These are phyloP conservation scores for Stomatorhinus ivindoensis DNA, from an alignment of 2,113 vertebrate genomes.

Conservation along the genomic window DNA sequence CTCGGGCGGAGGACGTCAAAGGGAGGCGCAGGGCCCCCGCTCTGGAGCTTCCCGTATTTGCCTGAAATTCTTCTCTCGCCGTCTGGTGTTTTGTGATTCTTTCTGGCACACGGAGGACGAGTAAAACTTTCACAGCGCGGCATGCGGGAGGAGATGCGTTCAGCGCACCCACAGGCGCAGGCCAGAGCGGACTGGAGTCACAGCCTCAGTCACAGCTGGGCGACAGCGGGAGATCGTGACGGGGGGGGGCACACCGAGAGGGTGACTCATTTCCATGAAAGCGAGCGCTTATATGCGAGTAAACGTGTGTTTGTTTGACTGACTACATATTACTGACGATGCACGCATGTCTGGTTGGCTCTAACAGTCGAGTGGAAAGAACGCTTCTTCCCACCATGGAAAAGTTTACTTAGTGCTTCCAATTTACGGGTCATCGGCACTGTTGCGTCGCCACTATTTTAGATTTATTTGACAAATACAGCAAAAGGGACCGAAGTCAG, in stretches of 20 bases:
- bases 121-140: not conserved
- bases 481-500: not conserved
- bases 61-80: not conserved
- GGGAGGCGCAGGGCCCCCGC: not conserved
- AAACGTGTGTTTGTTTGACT: not conserved
- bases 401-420: not conserved
- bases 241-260: not conserved
- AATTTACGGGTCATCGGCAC: not conserved
- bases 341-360: not conserved
- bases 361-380: not conserved
- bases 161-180: not conserved
- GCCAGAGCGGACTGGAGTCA: not conserved
- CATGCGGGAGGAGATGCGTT: not conserved
- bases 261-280: not conserved
- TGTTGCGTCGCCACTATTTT: not conserved
- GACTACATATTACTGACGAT: not conserved
- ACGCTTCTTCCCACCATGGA: not conserved
- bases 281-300: not conserved
- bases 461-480: not conserved
- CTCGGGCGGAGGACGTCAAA: not conserved
- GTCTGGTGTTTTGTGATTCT: not conserved
- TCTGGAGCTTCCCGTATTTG: not conserved
- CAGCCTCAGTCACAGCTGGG: not conserved
- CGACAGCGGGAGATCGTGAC: not conserved
- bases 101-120: not conserved